Percentiles rank a stretch among this genome's conserved stretches.
Conservation (phyloP, 1,140 invertebrate genomes). For the Wiebesia pumilae region DNA sequence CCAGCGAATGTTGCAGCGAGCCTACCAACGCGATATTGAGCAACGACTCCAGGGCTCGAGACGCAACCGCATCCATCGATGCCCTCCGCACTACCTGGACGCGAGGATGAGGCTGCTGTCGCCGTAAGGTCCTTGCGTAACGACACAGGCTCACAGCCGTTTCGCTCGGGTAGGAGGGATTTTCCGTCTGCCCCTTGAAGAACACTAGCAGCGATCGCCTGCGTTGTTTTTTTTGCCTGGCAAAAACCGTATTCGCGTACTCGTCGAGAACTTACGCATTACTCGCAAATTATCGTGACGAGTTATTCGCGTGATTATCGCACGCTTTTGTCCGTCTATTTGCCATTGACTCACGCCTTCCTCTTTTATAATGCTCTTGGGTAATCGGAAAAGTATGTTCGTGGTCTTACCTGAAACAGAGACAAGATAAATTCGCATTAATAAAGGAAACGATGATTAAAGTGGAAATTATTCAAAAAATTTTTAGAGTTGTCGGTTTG, state of each 20-base stretch:
- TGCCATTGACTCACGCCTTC: slow-evolving; percentile 1
- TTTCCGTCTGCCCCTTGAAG: not conserved
- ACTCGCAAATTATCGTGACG: not conserved
- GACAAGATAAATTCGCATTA: slow-evolving; percentile 3
- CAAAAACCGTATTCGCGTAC: not conserved
- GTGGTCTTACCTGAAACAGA: slow-evolving; percentile 45
- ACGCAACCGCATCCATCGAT: not conserved
- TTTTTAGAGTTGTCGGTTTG: not conserved
- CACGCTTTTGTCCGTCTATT: not conserved
- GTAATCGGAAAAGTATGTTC: not conserved
- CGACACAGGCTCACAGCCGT: not conserved
- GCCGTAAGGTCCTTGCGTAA: not conserved
- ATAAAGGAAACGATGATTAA: slow-evolving; percentile 28
- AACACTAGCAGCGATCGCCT: not conserved
- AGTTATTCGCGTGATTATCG: not conserved
- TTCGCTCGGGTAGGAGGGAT: not conserved
- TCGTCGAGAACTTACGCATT: not conserved
- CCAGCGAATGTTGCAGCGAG: not conserved
- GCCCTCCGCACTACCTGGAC: not conserved
- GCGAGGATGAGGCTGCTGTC: not conserved
- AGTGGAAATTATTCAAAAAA: not conserved
- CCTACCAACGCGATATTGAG: slow-evolving; percentile 6
- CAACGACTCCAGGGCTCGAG: not conserved
- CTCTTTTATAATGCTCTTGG: not conserved
- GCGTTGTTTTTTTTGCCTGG: not conserved